Percentiles rank a stretch among this genome's conserved stretches.
phyloP scores from a whole-genome alignment of 2,113 vertebrate genomes.

The Rhinolophus sinicus region DNA sequence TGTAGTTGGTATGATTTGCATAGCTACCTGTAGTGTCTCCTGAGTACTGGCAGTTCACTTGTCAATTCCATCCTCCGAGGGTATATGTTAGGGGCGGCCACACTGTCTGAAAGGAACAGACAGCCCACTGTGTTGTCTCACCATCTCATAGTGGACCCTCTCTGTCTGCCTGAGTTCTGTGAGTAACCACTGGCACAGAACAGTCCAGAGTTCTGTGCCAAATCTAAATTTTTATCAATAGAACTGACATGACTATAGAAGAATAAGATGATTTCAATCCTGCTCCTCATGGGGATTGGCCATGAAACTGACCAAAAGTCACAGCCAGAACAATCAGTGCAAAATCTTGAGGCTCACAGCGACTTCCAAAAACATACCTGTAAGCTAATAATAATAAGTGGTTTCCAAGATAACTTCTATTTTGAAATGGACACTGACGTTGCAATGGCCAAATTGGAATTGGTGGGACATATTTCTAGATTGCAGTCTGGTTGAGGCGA shows the following conservation, averaged over 20 bases:
- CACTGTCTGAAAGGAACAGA: neutral
- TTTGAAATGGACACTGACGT: neutral
- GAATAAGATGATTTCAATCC: neutral
- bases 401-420: neutral
- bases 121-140: neutral
- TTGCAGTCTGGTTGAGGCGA: neutral
- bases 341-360: neutral
- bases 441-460: neutral
- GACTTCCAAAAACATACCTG: neutral
- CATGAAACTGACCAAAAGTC: neutral
- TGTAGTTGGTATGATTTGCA: neutral
- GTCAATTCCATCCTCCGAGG: neutral
- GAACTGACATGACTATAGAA: neutral
- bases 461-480: neutral
- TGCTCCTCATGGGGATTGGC: neutral
- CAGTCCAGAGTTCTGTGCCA: neutral
- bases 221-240: neutral
- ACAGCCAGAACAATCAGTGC: neutral
- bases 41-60: neutral
- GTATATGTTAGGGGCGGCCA: neutral
- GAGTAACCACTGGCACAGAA: neutral
- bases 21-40: neutral
- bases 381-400: neutral
- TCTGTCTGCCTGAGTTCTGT: neutral
- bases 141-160: neutral